phyloP scores from a whole-genome alignment of 1,140 invertebrate genomes.

The Papilio machaon region DNA sequence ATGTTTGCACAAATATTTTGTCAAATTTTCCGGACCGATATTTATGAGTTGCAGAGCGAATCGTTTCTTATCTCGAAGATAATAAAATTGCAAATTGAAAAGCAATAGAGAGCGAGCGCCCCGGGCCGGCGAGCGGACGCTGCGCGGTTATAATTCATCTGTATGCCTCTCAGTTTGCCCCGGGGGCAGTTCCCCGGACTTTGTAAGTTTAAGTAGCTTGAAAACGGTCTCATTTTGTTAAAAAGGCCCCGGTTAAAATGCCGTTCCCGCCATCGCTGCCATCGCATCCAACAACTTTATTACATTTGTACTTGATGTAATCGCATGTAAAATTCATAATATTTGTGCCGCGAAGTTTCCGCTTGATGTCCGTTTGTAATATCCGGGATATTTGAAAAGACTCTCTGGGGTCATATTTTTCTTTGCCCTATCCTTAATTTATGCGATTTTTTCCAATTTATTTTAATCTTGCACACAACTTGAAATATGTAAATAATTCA shows the following conservation, averaged over 20 bases:
- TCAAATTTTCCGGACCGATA: conserved; percentile 50
- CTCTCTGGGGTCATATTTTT: conserved; percentile 28
- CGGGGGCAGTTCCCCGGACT: conserved; percentile 49
- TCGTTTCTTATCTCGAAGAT: conserved; percentile 42
- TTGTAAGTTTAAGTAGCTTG: conserved; percentile 50
- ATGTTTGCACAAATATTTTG: conserved; percentile 59
- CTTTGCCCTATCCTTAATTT: conserved; percentile 23
- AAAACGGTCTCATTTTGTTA: conserved; percentile 45
- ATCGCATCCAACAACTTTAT: conserved; percentile 13
- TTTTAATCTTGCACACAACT: neutral
- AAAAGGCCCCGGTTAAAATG: conserved; percentile 42
- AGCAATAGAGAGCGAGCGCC: conserved; percentile 34
- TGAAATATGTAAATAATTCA: too few species aligned
- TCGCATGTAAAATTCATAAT: conserved; percentile 33
- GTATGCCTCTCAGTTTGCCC: conserved; percentile 46
- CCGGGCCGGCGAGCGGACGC: conserved; percentile 39
- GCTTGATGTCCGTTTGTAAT: conserved; percentile 18
- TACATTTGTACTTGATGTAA: conserved; percentile 20
- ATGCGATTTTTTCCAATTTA: neutral
- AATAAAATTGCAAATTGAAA: conserved; percentile 53
- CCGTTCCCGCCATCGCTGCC: neutral
- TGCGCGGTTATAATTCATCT: conserved; percentile 52
- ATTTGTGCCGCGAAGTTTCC: conserved; percentile 23
- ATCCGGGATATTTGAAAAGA: conserved; percentile 21
- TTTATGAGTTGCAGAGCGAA: conserved; percentile 41